These are phyloP conservation scores for Sisor rabdophorus DNA, from an alignment of 2,113 vertebrate species.

Conservation along the genomic window DNA sequence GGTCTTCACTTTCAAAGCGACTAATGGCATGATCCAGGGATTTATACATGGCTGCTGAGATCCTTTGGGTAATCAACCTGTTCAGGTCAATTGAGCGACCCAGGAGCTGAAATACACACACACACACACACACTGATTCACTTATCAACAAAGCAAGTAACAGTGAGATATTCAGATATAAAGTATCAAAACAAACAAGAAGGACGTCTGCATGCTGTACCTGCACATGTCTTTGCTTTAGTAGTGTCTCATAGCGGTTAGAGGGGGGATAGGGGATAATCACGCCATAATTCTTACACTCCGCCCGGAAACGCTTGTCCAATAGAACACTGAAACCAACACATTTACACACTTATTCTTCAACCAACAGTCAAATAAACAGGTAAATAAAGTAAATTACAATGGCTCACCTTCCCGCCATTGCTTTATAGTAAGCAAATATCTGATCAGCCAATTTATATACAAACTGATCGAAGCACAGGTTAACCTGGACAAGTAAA, in stretches of 20 bases:
- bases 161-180: neutral
- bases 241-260: conserved; percentile 95
- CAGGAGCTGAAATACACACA: conserved; percentile 72
- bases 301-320: conserved; percentile 95
- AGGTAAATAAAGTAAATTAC: neutral
- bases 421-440: conserved; percentile 99
- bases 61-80: conserved; percentile 95
- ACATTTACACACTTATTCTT: neutral
- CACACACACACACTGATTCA: neutral
- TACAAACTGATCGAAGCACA: conserved; percentile 99
- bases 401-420: conserved; percentile 89
- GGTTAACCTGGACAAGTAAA: conserved; percentile 80
- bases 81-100: conserved; percentile 97
- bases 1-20: conserved; percentile 97
- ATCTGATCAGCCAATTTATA: conserved; percentile 99
- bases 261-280: conserved; percentile 97
- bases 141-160: neutral
- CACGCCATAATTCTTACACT: conserved; percentile 98
- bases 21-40: conserved; percentile 97
- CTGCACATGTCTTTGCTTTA: conserved; percentile 98
- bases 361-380: neutral
- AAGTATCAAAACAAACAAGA: neutral
- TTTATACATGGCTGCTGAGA: conserved; percentile 98
- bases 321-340: conserved; percentile 80
- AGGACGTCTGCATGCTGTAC: conserved; percentile 59